These are phyloP conservation scores for Callimorpha dominula DNA, from an alignment of 2,888 invertebrate species.

Conservation along the genomic window DNA sequence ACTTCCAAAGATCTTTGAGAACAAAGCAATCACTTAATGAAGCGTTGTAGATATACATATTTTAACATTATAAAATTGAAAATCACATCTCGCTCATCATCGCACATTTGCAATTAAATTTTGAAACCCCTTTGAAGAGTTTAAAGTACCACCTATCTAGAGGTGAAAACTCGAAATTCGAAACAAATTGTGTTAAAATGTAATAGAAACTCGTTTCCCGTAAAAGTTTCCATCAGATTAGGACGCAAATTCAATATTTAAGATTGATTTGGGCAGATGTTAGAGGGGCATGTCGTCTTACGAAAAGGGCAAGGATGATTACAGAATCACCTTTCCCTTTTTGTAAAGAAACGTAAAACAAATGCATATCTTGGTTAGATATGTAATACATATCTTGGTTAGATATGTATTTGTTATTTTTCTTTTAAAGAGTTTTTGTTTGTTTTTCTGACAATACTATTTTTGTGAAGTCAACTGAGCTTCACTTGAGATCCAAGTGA, in stretches of 20 bases:
- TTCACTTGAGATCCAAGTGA: no score
- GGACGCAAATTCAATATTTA: conserved; percentile 86
- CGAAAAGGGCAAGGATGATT: conserved; percentile 62
- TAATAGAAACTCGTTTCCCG: conserved; percentile 85
- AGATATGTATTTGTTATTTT: neutral
- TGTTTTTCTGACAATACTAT: neutral
- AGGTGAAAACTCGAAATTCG: conserved; percentile 84
- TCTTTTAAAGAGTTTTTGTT: neutral
- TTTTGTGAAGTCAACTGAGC: neutral
- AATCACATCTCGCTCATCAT: conserved; percentile 61
- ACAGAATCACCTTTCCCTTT: conserved; percentile 4
- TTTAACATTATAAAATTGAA: conserved; percentile 43
- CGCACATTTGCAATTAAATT: conserved; percentile 76
- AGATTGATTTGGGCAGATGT: conserved; percentile 85
- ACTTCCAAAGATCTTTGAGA: neutral
- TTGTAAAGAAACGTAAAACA: conserved; percentile 3
- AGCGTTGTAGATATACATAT: conserved; percentile 2
- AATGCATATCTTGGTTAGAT: neutral
- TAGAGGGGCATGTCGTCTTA: conserved; percentile 69
- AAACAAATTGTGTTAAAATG: conserved; percentile 85
- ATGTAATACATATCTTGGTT: neutral
- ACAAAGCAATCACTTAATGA: conserved; percentile 2
- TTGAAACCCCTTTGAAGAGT: conserved; percentile 66
- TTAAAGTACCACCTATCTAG: conserved; percentile 69
- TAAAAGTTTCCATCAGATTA: conserved; percentile 84